These are phyloP conservation scores for Drosophila melanogaster DNA, from an alignment of 1,140 invertebrate genomes.

Conservation along the genomic window Release_6_plus_ISO1_MT NT_033777.3:17548001-17548500, in stretches of 20 bases:
- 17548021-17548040: slow-evolving; percentile 14
- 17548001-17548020: slow-evolving; percentile 43
- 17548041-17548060: slow-evolving; percentile 50
- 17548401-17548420: slow-evolving; percentile 68
- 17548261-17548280: slow-evolving; percentile 2
- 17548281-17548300: slow-evolving; percentile 52
- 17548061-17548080: slow-evolving; percentile 67
- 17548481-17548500: slow-evolving; percentile 42
- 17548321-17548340: slow-evolving; percentile 2
- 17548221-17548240: slow-evolving; percentile 55
- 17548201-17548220: slow-evolving; percentile 74
- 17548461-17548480: slow-evolving; percentile 69
- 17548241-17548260: slow-evolving; percentile 55
- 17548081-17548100: slow-evolving; percentile 63
- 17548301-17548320: slow-evolving; percentile 69
- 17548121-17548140: slow-evolving; percentile 26
- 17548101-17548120: slow-evolving; percentile 61
- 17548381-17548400: slow-evolving; percentile 82
- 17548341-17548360: neutral
- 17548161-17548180: slow-evolving; percentile 45
- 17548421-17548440: slow-evolving; percentile 67
- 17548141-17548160: slow-evolving; percentile 45
- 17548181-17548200: slow-evolving; percentile 75
- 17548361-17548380: slow-evolving; percentile 71
- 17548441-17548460: slow-evolving; percentile 64